Conservation (phyloP, 2,113 vertebrate genomes). For the Melanostigma gelatinosum region DNA sequence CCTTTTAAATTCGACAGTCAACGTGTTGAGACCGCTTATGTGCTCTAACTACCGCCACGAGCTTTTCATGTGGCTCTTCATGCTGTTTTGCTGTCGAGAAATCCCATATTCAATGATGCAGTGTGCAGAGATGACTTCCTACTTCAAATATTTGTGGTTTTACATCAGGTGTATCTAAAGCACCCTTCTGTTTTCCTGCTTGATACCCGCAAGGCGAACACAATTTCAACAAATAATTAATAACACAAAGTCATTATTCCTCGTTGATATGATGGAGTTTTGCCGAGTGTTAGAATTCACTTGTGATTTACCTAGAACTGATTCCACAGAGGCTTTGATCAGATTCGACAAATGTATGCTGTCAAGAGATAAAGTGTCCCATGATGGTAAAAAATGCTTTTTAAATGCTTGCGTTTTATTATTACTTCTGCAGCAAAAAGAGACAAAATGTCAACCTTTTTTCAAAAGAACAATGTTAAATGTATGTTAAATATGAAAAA, state of each 20-base stretch:
- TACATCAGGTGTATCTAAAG: constrained; percentile 34
- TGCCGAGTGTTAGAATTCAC: background rate
- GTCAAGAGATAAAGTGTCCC: background rate
- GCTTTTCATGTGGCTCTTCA: constrained; percentile 53
- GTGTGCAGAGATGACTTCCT: constrained; percentile 18
- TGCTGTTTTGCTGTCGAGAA: constrained; percentile 46
- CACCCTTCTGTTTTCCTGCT: background rate
- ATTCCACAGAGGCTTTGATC: background rate
- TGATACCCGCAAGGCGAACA: background rate
- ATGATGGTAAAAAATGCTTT: background rate
- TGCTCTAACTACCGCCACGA: constrained; percentile 41
- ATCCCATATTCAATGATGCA: constrained; percentile 24
- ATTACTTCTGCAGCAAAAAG: background rate
- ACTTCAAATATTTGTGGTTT: constrained; percentile 40
- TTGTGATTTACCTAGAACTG: background rate
- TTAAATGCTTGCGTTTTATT: background rate
- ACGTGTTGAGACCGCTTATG: constrained; percentile 47
- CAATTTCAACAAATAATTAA: constrained; percentile 1
- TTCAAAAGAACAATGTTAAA: background rate
- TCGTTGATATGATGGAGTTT: background rate
- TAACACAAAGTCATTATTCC: background rate
- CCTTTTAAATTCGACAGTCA: constrained; percentile 53
- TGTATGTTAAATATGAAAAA: background rate
- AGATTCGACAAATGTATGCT: background rate
- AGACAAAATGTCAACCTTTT: background rate